These are phyloP conservation scores for Cerastis leucographa DNA, from an alignment of 2,888 invertebrate genomes.

Conservation along the genomic window DNA sequence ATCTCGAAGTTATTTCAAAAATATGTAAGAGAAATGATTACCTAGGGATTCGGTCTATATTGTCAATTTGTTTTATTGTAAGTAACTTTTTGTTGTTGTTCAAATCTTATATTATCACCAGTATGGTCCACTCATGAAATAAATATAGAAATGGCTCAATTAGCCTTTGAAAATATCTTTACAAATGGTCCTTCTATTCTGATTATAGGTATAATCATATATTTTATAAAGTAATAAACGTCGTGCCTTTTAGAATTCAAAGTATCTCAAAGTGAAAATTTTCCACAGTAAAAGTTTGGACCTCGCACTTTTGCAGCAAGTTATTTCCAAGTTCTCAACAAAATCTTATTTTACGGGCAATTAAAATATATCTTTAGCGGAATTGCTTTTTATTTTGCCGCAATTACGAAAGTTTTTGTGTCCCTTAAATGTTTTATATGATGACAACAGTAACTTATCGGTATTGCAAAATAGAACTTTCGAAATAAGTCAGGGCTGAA, in stretches of 20 bases:
- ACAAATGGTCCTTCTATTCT: not conserved
- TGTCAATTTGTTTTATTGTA: slow-evolving; percentile 2
- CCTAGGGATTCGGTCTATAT: slow-evolving; percentile 8
- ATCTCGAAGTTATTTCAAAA: slow-evolving; percentile 8
- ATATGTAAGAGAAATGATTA: not conserved
- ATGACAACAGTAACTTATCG: slow-evolving; percentile 32
- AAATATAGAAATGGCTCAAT: not conserved
- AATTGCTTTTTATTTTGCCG: slow-evolving; percentile 48
- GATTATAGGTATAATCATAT: not conserved
- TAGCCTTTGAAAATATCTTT: not conserved
- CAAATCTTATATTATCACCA: not conserved
- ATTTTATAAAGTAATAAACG: not conserved
- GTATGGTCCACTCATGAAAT: not conserved
- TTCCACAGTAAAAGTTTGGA: slow-evolving; percentile 10
- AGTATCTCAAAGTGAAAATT: not conserved
- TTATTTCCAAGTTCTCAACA: slow-evolving; percentile 22
- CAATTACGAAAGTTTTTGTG: slow-evolving; percentile 40
- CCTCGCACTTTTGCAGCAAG: not conserved
- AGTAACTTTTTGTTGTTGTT: slow-evolving; percentile 3
- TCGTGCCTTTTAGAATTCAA: too few relatives aligned
- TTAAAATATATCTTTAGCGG: slow-evolving; percentile 33
- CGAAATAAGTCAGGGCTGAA: slow-evolving; percentile 33
- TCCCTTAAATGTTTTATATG: slow-evolving; percentile 42
- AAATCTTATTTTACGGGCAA: slow-evolving; percentile 24
- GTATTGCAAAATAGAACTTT: slow-evolving; percentile 47